Conservation (phyloP, 2,797 vertebrate genomes). For the Avahi laniger region DNA sequence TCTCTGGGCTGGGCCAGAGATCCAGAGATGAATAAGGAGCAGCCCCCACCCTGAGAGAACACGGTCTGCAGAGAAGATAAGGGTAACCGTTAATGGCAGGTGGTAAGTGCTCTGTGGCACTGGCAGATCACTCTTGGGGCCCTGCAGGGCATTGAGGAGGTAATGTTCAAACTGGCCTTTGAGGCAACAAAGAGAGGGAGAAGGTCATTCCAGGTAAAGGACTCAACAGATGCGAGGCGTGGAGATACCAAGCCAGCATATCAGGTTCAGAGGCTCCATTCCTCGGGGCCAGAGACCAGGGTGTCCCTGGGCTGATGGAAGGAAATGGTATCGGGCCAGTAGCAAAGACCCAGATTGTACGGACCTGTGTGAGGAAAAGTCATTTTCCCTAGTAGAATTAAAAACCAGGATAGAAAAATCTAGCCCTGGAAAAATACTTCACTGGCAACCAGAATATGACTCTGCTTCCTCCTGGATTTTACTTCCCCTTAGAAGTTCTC, state of each 20-base stretch:
- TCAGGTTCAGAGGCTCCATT: slow-evolving; percentile 12
- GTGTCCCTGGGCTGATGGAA: neutral
- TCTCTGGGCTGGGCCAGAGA: neutral
- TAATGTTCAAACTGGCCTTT: neutral
- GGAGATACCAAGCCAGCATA: neutral
- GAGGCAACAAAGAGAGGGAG: neutral
- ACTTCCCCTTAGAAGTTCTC: neutral
- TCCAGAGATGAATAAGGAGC: neutral
- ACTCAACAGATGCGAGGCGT: neutral
- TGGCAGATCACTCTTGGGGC: neutral
- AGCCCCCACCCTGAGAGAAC: neutral
- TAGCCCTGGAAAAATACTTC: neutral
- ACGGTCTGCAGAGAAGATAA: neutral
- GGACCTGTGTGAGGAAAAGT: neutral
- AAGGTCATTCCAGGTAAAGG: slow-evolving; percentile 51
- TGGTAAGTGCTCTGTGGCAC: neutral
- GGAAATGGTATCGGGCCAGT: neutral
- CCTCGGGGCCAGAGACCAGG: neutral
- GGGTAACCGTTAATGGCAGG: too few relatives aligned
- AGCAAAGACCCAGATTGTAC: neutral
- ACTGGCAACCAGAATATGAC: neutral
- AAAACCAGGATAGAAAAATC: neutral
- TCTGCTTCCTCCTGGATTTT: neutral
- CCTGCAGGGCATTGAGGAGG: neutral
- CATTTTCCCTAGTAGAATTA: neutral